A percentile compares a stretch with the other conserved stretches of the same genome.
Conservation (phyloP, 2,797 vertebrate species). For the Mareca penelope region DNA sequence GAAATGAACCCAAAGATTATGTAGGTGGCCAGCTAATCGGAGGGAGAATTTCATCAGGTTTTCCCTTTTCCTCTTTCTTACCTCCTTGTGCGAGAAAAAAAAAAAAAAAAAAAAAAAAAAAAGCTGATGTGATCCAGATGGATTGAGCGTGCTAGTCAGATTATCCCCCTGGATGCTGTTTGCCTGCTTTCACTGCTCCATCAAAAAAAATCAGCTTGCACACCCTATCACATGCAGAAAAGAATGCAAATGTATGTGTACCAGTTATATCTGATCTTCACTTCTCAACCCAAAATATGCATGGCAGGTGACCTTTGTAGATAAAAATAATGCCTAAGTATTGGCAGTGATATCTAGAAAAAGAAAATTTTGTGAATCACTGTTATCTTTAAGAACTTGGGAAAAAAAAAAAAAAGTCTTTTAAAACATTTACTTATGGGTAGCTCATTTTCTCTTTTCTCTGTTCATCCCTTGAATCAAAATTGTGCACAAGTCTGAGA, state of each 20-base stretch:
- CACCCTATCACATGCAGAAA: background rate
- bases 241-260: background rate
- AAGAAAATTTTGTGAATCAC: background rate
- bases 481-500: background rate
- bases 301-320: background rate
- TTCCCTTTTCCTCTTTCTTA: conserved; percentile 10
- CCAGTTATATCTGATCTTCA: background rate
- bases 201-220: background rate
- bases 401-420: background rate
- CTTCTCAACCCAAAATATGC: background rate
- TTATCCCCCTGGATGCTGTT: background rate
- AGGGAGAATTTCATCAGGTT: background rate
- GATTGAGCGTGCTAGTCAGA: background rate
- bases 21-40: background rate
- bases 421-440: background rate
- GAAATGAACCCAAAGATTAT: background rate
- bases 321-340: background rate
- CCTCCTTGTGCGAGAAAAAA: background rate
- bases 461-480: background rate
- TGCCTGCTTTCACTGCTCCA: background rate
- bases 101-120: background rate
- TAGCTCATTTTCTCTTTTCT: background rate
- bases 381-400: background rate
- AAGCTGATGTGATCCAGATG: conserved; percentile 44
- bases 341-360: background rate